Base-by-base conservation (phyloP, 2,888 invertebrate genomes). In the Halocaridina rubra region DNA sequence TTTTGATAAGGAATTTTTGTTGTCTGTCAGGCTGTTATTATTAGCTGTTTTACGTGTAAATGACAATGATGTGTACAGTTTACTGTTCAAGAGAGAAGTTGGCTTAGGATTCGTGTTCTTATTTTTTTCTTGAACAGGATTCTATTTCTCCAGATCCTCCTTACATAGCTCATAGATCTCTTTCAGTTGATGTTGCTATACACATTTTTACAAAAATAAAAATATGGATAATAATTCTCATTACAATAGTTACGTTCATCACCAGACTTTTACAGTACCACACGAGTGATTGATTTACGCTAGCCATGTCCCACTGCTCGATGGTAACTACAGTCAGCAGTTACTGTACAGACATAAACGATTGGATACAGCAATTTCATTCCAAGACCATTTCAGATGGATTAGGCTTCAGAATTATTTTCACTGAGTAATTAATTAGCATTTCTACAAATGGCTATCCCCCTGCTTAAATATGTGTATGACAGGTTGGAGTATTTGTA, bases 11-110 rank as follows among this genome's bases (percentile, higher is more conserved):
- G 32, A 59, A 77, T 59, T 77, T 77, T 69, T 69, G 69, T 69
- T 77, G 76, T 77, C 76, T 77, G 76, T 77, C 76, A 77, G 59
- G 30, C 76, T 77, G 76, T 77, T 77, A 59, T n/a, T n/a, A n/a
- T 77, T 77, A 77, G 76, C 76, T 77, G 61, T 77, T 77, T 69
- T 77, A 77, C 61, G 76, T 77, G 76, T 59, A 77, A 59, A 77
- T 32, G 76, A 77, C 24, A 19, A 5, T 53, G n/a, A n/a, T n/a
- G n/a, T n/a, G 53, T 53, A 53, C 53, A 53, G 32, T 77, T 57
- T 77, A 29, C 76, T 77, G 76, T 77, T 77, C 76, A 77, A 77
- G 76, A 77, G n/a, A n/a, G 76, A 77, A 59, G 76, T 59, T 77
- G 53, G 76, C 59, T n/a, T 77, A 77, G 76, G 76, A 59, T 77